Evolutionary conservation across 2,888 invertebrate genomes (phyloP).

Genomic region (Agonopterix subpropinquella): DNA sequence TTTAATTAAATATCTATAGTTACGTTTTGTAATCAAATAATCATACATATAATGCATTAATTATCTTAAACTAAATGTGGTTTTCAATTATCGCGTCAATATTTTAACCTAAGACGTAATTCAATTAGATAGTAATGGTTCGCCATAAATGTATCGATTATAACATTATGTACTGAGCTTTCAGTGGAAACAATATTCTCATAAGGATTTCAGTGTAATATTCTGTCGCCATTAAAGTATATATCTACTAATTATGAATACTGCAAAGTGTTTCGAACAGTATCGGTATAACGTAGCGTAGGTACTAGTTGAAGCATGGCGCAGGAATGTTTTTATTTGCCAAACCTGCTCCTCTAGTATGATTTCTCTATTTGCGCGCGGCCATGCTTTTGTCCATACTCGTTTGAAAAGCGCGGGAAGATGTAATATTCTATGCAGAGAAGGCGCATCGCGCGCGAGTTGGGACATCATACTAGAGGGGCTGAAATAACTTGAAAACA

Average conservation of each 20-base stretch:
- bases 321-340: slow-evolving; percentile 9
- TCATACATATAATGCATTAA: slow-evolving; percentile 34
- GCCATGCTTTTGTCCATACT: too few species aligned
- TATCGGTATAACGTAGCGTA: too few species aligned
- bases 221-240: slow-evolving; percentile 65
- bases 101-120: slow-evolving; percentile 48
- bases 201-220: slow-evolving; percentile 62
- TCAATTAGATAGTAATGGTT: slow-evolving; percentile 51
- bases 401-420: too few species aligned
- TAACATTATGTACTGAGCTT: slow-evolving; percentile 44
- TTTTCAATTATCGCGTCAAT: slow-evolving; percentile 67
- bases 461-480: too few species aligned
- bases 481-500: too few species aligned
- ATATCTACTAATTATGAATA: slow-evolving; percentile 33
- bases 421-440: too few species aligned
- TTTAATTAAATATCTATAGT: slow-evolving; percentile 19
- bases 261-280: slow-evolving; percentile 21
- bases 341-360: too few species aligned
- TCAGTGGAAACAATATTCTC: slow-evolving; percentile 49
- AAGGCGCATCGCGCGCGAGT: too few species aligned
- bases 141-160: slow-evolving; percentile 52
- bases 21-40: slow-evolving; percentile 33
- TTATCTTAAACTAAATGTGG: slow-evolving; percentile 33
- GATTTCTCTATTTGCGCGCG: too few species aligned
- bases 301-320: slow-evolving; percentile 8